These are phyloP conservation scores for Acropternis orthonyx DNA, from an alignment of 2,797 vertebrate genomes.

Conservation along the genomic window DNA sequence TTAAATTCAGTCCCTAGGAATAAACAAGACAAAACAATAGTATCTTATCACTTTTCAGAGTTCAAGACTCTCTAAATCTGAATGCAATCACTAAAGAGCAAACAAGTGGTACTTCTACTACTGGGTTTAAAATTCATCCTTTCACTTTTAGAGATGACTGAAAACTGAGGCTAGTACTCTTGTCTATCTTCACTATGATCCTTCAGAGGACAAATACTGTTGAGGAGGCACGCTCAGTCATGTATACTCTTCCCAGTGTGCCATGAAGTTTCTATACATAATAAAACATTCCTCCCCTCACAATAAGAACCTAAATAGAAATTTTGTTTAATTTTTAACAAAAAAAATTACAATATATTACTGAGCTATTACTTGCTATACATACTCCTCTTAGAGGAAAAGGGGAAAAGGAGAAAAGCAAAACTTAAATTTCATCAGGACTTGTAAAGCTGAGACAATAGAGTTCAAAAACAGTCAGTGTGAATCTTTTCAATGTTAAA, in stretches of 20 bases:
- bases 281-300: neutral
- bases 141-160: neutral
- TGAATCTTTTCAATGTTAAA: neutral
- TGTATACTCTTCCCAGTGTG: fast-evolving
- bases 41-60: neutral
- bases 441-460: neutral
- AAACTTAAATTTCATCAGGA: neutral
- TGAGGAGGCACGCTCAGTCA: neutral
- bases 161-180: neutral
- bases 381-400: neutral
- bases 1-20: neutral
- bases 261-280: neutral
- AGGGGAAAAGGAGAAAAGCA: neutral
- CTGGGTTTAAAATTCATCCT: neutral
- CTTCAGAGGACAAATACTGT: neutral
- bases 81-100: neutral
- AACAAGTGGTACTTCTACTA: neutral
- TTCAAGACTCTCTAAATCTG: neutral
- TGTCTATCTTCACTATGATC: neutral
- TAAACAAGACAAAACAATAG: neutral
- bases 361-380: neutral
- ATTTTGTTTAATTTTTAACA: neutral
- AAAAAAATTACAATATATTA: neutral
- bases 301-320: neutral
- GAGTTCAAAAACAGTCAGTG: neutral